Evolutionary conservation across 2,113 vertebrate species (phyloP).

Genomic region (Perca flavescens): DNA sequence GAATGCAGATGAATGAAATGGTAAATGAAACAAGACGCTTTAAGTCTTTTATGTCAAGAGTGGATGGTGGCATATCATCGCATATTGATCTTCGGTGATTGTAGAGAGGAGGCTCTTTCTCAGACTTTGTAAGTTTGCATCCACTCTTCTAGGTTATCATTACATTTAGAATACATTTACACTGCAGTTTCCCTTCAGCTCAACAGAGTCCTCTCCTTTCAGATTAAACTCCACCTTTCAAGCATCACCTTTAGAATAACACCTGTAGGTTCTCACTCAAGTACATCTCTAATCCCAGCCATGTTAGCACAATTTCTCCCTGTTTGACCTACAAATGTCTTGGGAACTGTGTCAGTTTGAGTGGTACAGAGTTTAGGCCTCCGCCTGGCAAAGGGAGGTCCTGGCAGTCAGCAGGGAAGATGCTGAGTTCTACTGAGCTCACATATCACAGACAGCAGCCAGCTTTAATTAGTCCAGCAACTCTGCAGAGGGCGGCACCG

Average conservation of each 20-base stretch:
- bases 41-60: neutral
- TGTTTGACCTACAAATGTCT: slow-evolving; percentile 47
- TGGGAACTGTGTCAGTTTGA: slow-evolving; percentile 17
- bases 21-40: slow-evolving; percentile 44
- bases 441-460: slow-evolving; percentile 73
- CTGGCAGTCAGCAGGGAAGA: slow-evolving; percentile 44
- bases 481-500: slow-evolving; percentile 78
- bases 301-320: slow-evolving; percentile 32
- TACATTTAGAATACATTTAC: slow-evolving; percentile 17
- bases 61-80: neutral
- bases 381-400: slow-evolving; percentile 26
- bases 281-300: slow-evolving; percentile 21
- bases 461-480: slow-evolving; percentile 81
- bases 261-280: slow-evolving; percentile 30
- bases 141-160: neutral
- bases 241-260: slow-evolving; percentile 17
- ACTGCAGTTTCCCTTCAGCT: neutral
- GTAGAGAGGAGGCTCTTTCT: slow-evolving; percentile 9
- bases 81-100: slow-evolving; percentile 12
- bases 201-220: neutral
- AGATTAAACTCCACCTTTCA: slow-evolving; percentile 9
- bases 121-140: neutral
- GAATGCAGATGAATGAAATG: slow-evolving; percentile 45
- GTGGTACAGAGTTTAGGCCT: slow-evolving; percentile 30
- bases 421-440: slow-evolving; percentile 45